Conservation (phyloP, 2,888 invertebrate species). For the Papilio demoleus region DNA sequence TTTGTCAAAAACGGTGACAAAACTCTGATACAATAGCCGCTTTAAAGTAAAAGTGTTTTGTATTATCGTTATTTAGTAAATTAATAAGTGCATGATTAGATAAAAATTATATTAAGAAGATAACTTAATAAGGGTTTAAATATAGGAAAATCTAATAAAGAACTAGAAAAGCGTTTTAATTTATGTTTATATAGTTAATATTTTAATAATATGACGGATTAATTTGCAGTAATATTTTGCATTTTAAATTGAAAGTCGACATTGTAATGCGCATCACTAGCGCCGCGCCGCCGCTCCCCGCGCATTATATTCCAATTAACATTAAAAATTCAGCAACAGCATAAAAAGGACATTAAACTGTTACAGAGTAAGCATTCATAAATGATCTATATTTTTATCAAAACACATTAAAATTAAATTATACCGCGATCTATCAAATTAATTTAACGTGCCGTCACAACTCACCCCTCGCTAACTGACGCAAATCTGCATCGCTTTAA, state of each 20-base stretch:
- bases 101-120: no score
- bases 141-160: no score
- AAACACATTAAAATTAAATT: conserved; percentile 81
- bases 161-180: no score
- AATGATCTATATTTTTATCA: conserved; percentile 71
- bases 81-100: no score
- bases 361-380: conserved; percentile 58
- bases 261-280: conserved; percentile 42
- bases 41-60: no score
- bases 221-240: not conserved
- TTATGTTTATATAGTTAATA: no score
- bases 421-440: conserved; percentile 77
- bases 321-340: conserved; percentile 41
- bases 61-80: no score
- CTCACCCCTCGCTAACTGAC: conserved; percentile 50
- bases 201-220: no score
- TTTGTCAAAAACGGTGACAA: no score
- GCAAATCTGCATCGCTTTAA: conserved; percentile 69
- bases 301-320: conserved; percentile 50
- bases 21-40: no score
- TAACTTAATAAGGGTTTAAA: no score
- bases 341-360: conserved; percentile 49
- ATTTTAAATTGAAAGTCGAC: conserved; percentile 37
- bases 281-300: conserved; percentile 43
- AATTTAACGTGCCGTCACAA: conserved; percentile 72